These are phyloP conservation scores for Porites rus DNA, from an alignment of 92 coral and sea anemone genomes.

Conservation along the genomic window DNA sequence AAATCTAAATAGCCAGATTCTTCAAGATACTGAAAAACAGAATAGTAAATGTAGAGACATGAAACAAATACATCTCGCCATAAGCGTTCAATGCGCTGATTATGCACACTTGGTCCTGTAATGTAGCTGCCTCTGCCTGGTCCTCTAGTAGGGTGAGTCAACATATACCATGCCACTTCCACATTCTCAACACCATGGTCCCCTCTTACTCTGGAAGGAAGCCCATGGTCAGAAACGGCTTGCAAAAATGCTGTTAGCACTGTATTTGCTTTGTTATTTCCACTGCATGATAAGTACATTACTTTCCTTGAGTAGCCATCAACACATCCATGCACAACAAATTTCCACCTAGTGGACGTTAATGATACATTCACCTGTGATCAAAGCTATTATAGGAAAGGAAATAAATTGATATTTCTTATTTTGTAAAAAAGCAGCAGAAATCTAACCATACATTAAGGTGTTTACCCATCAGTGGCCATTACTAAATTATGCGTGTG, in stretches of 20 bases:
- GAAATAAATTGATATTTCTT: too few relatives aligned
- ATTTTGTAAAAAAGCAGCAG: too few relatives aligned
- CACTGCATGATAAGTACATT: constrained; percentile 60
- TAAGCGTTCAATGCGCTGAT: constrained; percentile 67
- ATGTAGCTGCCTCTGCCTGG: constrained; percentile 65
- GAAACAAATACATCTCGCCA: constrained; percentile 67
- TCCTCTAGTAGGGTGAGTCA: constrained; percentile 66
- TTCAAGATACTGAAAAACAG: constrained; percentile 63
- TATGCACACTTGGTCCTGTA: constrained; percentile 69
- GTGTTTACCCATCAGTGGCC: too few relatives aligned
- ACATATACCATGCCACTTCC: constrained; percentile 64
- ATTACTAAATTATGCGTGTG: too few relatives aligned
- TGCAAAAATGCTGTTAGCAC: constrained; percentile 51
- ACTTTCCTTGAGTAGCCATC: constrained; percentile 70
- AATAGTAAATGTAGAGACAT: constrained; percentile 66
- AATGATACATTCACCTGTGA: too few relatives aligned
- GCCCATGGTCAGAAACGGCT: constrained; percentile 58
- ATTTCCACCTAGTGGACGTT: constrained; percentile 46
- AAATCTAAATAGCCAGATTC: constrained; percentile 62
- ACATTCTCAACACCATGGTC: constrained; percentile 75
- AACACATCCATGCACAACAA: constrained; percentile 64
- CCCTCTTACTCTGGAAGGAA: constrained; percentile 67
- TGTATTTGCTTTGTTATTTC: constrained; percentile 69
- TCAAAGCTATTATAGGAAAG: too few relatives aligned
- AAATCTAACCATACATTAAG: too few relatives aligned